Percentiles rank a stretch among this genome's conserved stretches.
Evolutionary conservation across 92 coral and sea anemone species (phyloP).

Genomic region (Epizoanthus scotinus): DNA sequence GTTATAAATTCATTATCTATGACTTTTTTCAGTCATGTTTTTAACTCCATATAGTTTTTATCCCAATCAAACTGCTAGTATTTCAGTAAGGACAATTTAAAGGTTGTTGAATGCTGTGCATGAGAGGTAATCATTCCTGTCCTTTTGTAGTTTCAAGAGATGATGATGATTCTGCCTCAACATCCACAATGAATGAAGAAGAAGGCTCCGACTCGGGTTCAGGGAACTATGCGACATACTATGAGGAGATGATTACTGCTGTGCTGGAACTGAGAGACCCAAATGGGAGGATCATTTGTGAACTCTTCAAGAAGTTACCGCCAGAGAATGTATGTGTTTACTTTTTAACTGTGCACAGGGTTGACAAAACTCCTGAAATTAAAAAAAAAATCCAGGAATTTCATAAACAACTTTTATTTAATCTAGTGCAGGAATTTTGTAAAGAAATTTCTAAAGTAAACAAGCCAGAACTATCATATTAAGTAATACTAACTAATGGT

Average conservation of each 20-base stretch:
- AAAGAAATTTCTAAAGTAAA: too few species aligned
- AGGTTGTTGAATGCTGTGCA: too few species aligned
- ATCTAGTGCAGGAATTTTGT: too few species aligned
- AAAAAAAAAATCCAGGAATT: too few species aligned
- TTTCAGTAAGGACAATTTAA: too few species aligned
- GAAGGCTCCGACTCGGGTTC: constrained; percentile 62
- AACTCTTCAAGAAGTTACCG: constrained; percentile 88
- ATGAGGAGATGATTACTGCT: constrained; percentile 87
- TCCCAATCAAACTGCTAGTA: too few species aligned
- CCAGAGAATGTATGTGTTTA: constrained; percentile 74
- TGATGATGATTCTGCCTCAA: constrained; percentile 73
- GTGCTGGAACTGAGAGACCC: constrained; percentile 90
- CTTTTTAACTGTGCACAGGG: neutral
- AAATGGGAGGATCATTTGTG: constrained; percentile 89
- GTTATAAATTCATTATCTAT: too few species aligned
- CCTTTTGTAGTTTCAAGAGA: constrained; percentile 42
- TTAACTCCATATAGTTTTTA: too few species aligned
- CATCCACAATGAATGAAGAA: constrained; percentile 70
- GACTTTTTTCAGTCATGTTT: too few species aligned
- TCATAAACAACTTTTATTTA: too few species aligned
- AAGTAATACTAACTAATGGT: too few species aligned
- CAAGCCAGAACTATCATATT: too few species aligned
- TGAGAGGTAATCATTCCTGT: neutral
- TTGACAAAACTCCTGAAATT: neutral
- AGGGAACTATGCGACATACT: constrained; percentile 47